These are phyloP conservation scores for Rhinolophus sinicus DNA, from an alignment of 2,113 vertebrate species.

Conservation along the genomic window DNA sequence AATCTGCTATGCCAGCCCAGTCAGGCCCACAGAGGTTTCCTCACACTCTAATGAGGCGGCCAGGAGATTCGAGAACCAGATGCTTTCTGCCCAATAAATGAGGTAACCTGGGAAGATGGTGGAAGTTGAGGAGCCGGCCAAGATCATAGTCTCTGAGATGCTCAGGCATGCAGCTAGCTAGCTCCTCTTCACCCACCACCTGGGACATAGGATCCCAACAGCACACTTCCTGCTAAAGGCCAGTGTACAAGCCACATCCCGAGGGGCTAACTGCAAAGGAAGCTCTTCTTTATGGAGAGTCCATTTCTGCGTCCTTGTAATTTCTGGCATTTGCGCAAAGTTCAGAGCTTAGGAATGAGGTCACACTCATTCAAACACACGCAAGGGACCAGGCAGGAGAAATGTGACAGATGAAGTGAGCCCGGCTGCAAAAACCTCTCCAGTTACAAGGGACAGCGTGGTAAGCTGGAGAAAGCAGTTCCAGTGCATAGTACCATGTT, in stretches of 20 bases:
- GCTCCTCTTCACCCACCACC: not conserved
- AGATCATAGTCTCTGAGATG: not conserved
- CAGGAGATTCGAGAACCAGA: conserved; percentile 30
- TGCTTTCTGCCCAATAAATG: conserved; percentile 56
- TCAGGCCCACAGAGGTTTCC: not conserved
- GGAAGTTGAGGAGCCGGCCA: not conserved
- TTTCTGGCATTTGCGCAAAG: not conserved
- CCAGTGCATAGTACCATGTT: no score
- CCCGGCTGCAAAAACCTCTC: not conserved
- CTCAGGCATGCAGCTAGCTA: not conserved
- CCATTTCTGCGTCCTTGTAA: not conserved
- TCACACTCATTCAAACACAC: not conserved
- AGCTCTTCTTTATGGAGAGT: not conserved
- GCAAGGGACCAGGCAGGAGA: not conserved
- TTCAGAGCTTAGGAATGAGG: not conserved
- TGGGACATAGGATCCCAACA: not conserved
- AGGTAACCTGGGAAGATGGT: conserved; percentile 8
- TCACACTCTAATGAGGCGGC: conserved; percentile 45
- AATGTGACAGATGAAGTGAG: not conserved
- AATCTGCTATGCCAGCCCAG: not conserved
- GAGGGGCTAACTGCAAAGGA: not conserved
- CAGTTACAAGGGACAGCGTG: not conserved
- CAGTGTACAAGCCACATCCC: not conserved
- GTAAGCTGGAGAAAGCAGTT: not conserved
- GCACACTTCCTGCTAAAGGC: not conserved